A percentile compares a stretch with the other conserved stretches of the same genome.
Conservation (phyloP, 2,113 vertebrate species). For the Myotis brandtii region DNA sequence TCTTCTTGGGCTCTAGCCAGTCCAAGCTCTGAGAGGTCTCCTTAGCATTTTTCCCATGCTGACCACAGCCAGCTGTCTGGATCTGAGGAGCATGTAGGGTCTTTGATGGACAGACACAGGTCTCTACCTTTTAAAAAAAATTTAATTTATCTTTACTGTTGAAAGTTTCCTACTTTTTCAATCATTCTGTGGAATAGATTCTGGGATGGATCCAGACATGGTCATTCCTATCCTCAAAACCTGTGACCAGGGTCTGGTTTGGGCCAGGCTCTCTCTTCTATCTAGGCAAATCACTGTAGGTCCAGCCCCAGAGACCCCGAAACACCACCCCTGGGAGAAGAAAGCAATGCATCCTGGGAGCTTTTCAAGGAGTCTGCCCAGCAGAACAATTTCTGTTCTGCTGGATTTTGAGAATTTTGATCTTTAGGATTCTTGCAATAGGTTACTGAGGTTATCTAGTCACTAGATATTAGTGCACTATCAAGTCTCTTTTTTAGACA, state of each 20-base stretch:
- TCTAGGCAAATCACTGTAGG: accelerated
- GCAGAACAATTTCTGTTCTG: background rate
- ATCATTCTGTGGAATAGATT: background rate
- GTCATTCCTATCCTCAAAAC: background rate
- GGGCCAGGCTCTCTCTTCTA: background rate
- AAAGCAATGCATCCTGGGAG: background rate
- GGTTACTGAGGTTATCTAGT: background rate
- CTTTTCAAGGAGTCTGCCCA: background rate
- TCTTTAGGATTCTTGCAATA: background rate
- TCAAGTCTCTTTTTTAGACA: background rate
- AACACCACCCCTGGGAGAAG: background rate
- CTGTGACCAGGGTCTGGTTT: background rate
- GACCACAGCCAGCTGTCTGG: background rate
- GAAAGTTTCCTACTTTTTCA: too few relatives aligned
- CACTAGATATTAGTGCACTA: too few relatives aligned
- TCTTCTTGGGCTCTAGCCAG: background rate
- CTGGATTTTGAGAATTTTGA: background rate
- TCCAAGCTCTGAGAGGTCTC: background rate
- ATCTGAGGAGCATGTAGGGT: accelerated
- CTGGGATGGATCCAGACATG: background rate
- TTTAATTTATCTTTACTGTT: too few relatives aligned
- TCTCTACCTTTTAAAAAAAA: too few relatives aligned
- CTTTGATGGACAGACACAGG: background rate
- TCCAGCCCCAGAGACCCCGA: background rate
- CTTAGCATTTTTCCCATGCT: background rate